phyloP scores from a whole-genome alignment of 2,797 vertebrate species.

The Sus cebifrons region DNA sequence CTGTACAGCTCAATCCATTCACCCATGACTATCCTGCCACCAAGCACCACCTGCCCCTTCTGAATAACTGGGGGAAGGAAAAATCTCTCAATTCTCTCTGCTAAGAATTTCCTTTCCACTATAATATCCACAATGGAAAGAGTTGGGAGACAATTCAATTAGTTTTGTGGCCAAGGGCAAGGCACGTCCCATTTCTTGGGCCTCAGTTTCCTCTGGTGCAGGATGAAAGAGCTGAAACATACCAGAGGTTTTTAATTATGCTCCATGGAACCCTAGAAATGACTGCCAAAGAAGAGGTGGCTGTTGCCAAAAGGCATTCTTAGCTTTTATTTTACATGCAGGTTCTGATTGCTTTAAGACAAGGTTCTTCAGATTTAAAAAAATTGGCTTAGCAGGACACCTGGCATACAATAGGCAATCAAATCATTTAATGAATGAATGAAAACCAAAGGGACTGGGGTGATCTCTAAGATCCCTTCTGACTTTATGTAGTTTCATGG shows the following conservation, averaged over 20 bases:
- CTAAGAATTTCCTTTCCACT: conserved; percentile 41
- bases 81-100: conserved; percentile 49
- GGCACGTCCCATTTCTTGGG: neutral
- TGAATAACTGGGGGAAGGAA: neutral
- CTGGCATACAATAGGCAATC: neutral
- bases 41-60: neutral
- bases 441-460: conserved; percentile 26
- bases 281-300: conserved; percentile 1
- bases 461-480: neutral
- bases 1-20: neutral
- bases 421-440: conserved; percentile 8
- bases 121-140: neutral
- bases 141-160: conserved; percentile 31
- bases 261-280: neutral
- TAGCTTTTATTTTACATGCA: neutral
- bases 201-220: neutral
- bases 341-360: conserved; percentile 37
- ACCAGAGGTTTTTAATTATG: conserved; percentile 14
- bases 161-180: neutral
- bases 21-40: neutral
- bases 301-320: neutral
- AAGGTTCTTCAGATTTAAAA: conserved; percentile 34
- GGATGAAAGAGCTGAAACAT: neutral
- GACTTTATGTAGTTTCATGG: neutral
- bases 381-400: neutral